Evolutionary conservation across 2,888 invertebrate genomes (phyloP).

Genomic region (Pseudococcus viburni): DNA sequence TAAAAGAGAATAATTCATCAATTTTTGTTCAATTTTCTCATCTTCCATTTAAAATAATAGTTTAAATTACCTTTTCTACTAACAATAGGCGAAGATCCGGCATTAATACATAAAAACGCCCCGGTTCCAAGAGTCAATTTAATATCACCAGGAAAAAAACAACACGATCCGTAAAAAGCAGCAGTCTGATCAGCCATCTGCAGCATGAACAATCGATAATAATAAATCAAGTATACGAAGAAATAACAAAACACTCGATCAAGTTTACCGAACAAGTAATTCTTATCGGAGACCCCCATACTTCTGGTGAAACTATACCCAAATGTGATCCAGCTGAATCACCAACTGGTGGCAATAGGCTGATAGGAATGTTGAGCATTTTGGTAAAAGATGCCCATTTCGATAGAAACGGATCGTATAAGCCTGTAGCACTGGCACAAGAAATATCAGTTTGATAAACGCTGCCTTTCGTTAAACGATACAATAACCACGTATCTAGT

Average conservation of each 20-base stretch:
- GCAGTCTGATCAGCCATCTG: slow-evolving; percentile 92
- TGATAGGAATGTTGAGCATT: slow-evolving; percentile 81
- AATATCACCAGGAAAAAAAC: slow-evolving; percentile 83
- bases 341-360: slow-evolving; percentile 85
- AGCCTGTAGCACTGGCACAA: slow-evolving; percentile 90
- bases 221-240: neutral
- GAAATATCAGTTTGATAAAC: slow-evolving; percentile 90
- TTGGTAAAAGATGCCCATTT: slow-evolving; percentile 82
- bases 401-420: slow-evolving; percentile 93
- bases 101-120: slow-evolving; percentile 88
- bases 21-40: neutral
- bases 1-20: neutral
- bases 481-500: slow-evolving; percentile 93
- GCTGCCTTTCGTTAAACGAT: slow-evolving; percentile 76
- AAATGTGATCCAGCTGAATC: slow-evolving; percentile 83
- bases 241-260: neutral
- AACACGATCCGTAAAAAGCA: slow-evolving; percentile 89
- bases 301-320: slow-evolving; percentile 77
- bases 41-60: neutral
- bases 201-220: slow-evolving; percentile 61
- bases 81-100: slow-evolving; percentile 73
- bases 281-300: slow-evolving; percentile 85
- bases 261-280: slow-evolving; percentile 82
- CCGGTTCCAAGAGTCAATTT: slow-evolving; percentile 95
- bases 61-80: slow-evolving; percentile 51